Conservation (phyloP, 2,888 invertebrate species). For the Oscheius sp. region DNA sequence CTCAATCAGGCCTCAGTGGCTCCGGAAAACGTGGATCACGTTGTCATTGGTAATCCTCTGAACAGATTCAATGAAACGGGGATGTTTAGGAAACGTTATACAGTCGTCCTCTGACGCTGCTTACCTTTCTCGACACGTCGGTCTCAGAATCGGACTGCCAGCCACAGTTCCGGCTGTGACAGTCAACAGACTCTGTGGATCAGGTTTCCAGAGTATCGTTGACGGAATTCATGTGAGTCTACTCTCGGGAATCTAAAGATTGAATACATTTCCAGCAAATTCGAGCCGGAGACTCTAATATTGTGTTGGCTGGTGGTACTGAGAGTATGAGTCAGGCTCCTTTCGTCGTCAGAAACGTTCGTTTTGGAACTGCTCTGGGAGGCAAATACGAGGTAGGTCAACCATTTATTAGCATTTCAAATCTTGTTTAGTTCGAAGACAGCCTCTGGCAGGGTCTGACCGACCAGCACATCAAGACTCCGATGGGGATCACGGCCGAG, state of each 20-base stretch:
- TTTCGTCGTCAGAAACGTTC: constrained; percentile 84
- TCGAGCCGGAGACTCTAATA: constrained; percentile 42
- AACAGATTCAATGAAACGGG: background rate
- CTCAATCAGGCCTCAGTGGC: constrained; percentile 82
- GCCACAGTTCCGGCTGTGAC: constrained; percentile 85
- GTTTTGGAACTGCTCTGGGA: constrained; percentile 90
- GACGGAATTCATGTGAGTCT: constrained; percentile 31
- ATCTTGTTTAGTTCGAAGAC: constrained; percentile 81
- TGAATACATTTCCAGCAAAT: constrained; percentile 44
- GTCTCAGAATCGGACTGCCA: constrained; percentile 85
- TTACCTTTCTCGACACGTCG: constrained; percentile 87
- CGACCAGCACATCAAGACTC: constrained; percentile 87
- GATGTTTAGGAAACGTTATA: constrained; percentile 68
- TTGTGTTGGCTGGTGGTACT: constrained; percentile 77
- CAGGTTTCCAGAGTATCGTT: constrained; percentile 93
- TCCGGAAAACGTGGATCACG: constrained; percentile 88
- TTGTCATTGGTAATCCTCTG: constrained; percentile 82
- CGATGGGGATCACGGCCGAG: constrained; percentile 96
- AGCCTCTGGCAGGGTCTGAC: constrained; percentile 88
- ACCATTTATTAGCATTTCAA: background rate
- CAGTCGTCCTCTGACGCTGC: constrained; percentile 86
- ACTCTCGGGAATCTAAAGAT: background rate
- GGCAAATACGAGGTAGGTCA: constrained; percentile 75
- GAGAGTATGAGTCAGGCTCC: constrained; percentile 94
- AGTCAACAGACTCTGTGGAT: constrained; percentile 93